Conservation (phyloP, 1,140 invertebrate genomes). For the Drosophila tani region DNA sequence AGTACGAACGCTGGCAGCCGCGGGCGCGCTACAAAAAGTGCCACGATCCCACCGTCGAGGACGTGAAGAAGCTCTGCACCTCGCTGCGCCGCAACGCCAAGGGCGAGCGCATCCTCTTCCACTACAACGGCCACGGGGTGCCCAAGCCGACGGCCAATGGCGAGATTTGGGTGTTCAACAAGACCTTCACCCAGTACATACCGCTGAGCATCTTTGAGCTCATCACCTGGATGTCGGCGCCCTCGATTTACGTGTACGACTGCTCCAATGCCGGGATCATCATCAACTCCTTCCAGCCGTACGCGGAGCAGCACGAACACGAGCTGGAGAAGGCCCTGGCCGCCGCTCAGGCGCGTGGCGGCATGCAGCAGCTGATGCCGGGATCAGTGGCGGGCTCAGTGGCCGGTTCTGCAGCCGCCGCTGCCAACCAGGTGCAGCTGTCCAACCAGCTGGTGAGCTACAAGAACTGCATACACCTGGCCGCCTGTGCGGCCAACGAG, state of each 20-base stretch:
- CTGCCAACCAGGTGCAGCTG: conserved; percentile 22
- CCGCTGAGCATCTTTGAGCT: conserved; percentile 99
- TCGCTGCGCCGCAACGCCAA: conserved; percentile 98
- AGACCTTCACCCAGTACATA: conserved; percentile 99
- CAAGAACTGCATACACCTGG: conserved; percentile 98
- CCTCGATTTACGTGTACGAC: conserved; percentile 99
- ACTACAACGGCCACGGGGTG: conserved; percentile 99
- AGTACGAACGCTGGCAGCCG: conserved; percentile 99
- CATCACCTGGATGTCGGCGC: conserved; percentile 99
- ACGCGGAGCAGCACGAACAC: conserved; percentile 95
- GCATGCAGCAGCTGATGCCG: neutral
- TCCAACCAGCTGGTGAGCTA: conserved; percentile 86
- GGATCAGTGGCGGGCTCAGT: neutral
- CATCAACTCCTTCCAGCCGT: conserved; percentile 96
- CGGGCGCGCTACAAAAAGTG: conserved; percentile 98
- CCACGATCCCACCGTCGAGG: conserved; percentile 98
- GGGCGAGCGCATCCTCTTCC: conserved; percentile 99
- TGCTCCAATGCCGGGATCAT: conserved; percentile 99
- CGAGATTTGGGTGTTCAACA: conserved; percentile 99
- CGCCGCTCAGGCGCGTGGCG: conserved; percentile 45
- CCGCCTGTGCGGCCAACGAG: conserved; percentile 96
- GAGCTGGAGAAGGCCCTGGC: conserved; percentile 90
- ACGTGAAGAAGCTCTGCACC: conserved; percentile 98
- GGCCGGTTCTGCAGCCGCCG: neutral
- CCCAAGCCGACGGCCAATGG: conserved; percentile 99